phyloP scores from a whole-genome alignment of 2,113 vertebrate species.

The Crotalus viridis region DNA sequence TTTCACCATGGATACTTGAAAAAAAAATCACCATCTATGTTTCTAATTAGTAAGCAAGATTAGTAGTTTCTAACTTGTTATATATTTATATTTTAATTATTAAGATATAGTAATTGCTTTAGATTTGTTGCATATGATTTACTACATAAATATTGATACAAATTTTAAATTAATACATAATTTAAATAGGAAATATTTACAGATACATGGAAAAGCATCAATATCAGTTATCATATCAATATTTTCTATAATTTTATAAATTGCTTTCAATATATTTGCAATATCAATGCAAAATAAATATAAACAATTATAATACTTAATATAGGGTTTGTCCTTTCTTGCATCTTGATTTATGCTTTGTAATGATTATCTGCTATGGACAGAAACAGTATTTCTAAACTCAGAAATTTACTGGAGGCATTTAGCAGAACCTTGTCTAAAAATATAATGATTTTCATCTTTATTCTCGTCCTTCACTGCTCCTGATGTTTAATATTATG shows the following conservation, averaged over 20 bases:
- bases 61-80: background rate
- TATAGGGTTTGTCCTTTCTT: slow-evolving; percentile 68
- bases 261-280: slow-evolving; percentile 74
- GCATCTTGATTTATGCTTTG: slow-evolving; percentile 72
- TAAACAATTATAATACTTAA: slow-evolving; percentile 67
- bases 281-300: slow-evolving; percentile 63
- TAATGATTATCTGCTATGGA: slow-evolving; percentile 81
- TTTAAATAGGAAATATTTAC: slow-evolving; percentile 32
- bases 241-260: slow-evolving; percentile 49
- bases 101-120: background rate
- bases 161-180: slow-evolving; percentile 17
- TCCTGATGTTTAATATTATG: slow-evolving; percentile 83
- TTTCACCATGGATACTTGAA: background rate
- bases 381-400: slow-evolving; percentile 79
- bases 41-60: background rate
- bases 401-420: slow-evolving; percentile 79
- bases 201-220: slow-evolving; percentile 25
- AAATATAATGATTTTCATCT: slow-evolving; percentile 86
- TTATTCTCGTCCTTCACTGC: slow-evolving; percentile 78
- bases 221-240: slow-evolving; percentile 26
- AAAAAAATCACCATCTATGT: background rate
- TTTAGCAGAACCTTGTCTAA: slow-evolving; percentile 80
- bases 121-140: background rate
- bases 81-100: background rate
- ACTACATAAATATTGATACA: background rate